These are phyloP conservation scores for Dryocosmus kuriphilus DNA, from an alignment of 2,888 invertebrate species.

Conservation along the genomic window DNA sequence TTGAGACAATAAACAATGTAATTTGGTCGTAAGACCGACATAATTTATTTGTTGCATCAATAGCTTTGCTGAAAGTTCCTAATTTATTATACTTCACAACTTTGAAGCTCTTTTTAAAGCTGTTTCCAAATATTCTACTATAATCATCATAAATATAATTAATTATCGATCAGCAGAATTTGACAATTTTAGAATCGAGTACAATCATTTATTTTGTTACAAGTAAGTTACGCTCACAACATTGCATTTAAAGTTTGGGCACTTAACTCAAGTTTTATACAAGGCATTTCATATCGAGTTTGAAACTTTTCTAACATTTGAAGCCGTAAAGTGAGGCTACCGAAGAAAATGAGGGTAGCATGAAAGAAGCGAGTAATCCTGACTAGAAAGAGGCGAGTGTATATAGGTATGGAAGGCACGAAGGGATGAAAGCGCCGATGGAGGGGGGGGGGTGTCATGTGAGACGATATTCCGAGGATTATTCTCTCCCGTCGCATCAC, in stretches of 20 bases:
- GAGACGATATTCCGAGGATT: conserved; percentile 73
- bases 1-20: too few relatives aligned
- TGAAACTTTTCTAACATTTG: conserved; percentile 26
- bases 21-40: too few relatives aligned
- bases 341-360: conserved; percentile 14
- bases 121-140: too few relatives aligned
- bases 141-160: too few relatives aligned
- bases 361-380: conserved; percentile 31
- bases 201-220: not conserved
- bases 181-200: too few relatives aligned
- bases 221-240: not conserved
- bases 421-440: conserved; percentile 60
- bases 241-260: not conserved
- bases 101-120: too few relatives aligned
- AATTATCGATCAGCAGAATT: too few relatives aligned
- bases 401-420: conserved; percentile 53
- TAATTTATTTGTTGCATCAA: too few relatives aligned
- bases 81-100: too few relatives aligned
- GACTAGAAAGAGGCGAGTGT: conserved; percentile 5
- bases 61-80: too few relatives aligned
- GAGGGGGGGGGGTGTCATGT: conserved; percentile 56
- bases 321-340: conserved; percentile 12
- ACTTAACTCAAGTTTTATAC: not conserved
- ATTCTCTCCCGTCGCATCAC: conserved; percentile 73
- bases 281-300: not conserved